Evolutionary conservation across 1,140 invertebrate species (phyloP).

Genomic region (Drosophila dunni): DNA sequence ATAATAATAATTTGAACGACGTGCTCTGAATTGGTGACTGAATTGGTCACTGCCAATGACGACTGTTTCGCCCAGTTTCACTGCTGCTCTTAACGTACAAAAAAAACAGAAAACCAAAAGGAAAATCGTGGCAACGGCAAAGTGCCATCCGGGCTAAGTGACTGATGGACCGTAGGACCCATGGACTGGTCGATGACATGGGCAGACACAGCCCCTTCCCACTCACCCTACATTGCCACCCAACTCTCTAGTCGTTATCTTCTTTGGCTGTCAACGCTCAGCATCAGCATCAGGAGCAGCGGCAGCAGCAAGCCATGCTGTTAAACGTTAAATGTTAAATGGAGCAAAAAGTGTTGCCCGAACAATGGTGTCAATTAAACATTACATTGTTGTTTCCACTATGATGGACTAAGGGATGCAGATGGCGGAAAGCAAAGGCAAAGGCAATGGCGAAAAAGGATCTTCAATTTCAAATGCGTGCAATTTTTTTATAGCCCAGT

Average conservation of each 20-base stretch:
- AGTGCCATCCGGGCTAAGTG: constrained; percentile 70
- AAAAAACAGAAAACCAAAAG: no score
- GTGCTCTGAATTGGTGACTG: constrained; percentile 76
- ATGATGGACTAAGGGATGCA: constrained; percentile 50
- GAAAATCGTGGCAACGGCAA: constrained; percentile 46
- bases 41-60: constrained; percentile 54
- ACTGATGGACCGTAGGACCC: constrained; percentile 48
- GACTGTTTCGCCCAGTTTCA: constrained; percentile 30
- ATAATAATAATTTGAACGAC: constrained; percentile 83
- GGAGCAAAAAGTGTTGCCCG: constrained; percentile 80
- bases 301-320: constrained; percentile 74
- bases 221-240: no score
- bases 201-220: constrained; percentile 11
- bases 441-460: constrained; percentile 15
- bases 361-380: constrained; percentile 83
- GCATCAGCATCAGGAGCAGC: constrained; percentile 68
- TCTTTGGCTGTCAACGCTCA: constrained; percentile 63
- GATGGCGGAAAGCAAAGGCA: constrained; percentile 16
- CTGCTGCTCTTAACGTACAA: constrained; percentile 21
- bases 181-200: constrained; percentile 54
- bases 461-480: constrained; percentile 67
- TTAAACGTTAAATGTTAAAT: constrained; percentile 49
- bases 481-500: constrained; percentile 17
- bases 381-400: constrained; percentile 74
- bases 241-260: constrained; percentile 45